These are phyloP conservation scores for Botia almorhae DNA, from an alignment of 2,797 vertebrate species.

Conservation along the genomic window DNA sequence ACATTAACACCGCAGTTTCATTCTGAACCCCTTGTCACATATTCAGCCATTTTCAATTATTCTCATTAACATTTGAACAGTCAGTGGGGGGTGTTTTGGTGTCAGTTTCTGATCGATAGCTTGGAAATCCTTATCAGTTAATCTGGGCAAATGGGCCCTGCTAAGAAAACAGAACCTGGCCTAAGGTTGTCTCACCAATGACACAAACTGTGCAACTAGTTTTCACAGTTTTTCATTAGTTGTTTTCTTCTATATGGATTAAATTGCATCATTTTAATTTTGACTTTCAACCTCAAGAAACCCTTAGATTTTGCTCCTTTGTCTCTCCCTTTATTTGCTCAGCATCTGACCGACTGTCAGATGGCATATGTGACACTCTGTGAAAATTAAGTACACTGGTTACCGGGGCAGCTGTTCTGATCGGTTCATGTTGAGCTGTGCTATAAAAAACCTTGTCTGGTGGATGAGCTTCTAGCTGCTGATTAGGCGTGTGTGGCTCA, in stretches of 20 bases:
- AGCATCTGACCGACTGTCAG: slow-evolving; percentile 38
- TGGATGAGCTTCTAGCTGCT: slow-evolving; percentile 27
- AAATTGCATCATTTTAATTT: slow-evolving; percentile 70
- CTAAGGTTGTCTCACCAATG: too few species aligned
- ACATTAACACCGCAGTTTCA: slow-evolving; percentile 61
- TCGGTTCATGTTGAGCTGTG: slow-evolving; percentile 4
- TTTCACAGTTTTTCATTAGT: not conserved
- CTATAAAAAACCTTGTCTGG: slow-evolving; percentile 11
- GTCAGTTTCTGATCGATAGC: not conserved
- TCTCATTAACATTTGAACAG: not conserved
- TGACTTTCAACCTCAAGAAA: slow-evolving; percentile 23
- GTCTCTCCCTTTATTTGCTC: slow-evolving; percentile 15
- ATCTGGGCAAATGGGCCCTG: not conserved
- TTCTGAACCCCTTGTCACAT: slow-evolving; percentile 27
- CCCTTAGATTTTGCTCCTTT: not conserved
- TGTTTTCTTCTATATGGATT: slow-evolving; percentile 58
- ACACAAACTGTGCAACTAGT: too few species aligned
- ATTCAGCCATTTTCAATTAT: slow-evolving; percentile 1
- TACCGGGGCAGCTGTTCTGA: slow-evolving; percentile 18
- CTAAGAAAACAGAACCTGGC: not conserved
- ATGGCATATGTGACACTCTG: slow-evolving; percentile 19
- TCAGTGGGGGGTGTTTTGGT: not conserved
- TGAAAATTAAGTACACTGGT: slow-evolving; percentile 23
- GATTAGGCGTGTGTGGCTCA: slow-evolving; percentile 26
- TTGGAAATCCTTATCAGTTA: not conserved